Base-by-base conservation (phyloP, 1,140 invertebrate species). In the Helicoverpa armigera region DNA sequence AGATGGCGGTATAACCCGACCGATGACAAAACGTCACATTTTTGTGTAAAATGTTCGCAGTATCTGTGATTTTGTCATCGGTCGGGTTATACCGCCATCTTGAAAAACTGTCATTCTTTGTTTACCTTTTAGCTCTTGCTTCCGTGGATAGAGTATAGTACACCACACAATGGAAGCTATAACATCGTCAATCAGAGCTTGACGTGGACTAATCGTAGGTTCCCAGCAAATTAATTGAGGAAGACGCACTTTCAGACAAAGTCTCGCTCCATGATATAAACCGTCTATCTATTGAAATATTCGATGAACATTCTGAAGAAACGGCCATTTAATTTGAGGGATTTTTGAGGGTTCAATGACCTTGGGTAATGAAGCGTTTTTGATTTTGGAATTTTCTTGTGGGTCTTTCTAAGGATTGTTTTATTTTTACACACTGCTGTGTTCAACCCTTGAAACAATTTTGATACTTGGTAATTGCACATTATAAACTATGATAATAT, bases 131-230 rank as follows among this genome's bases (percentile, higher is more conserved):
- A n/a, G n/a, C n/a, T n/a, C n/a, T n/a, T n/a, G n/a, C n/a, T n/a
- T n/a, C n/a, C n/a, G 18, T 4, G n/a, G n/a, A n/a, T n/a, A n/a
- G n/a, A n/a, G n/a, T n/a, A n/a, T n/a, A 29, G 10, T 48, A 65
- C 31, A 16, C n/a, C 48, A 51, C n/a, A 70, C 35, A 43, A 43
- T 43, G 9, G 5, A 9, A 1, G 35, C 35, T 43, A 43, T 35
- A 70, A 11, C 48, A 70, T 70, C 48, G 48, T 70, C 67, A 23
- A 53, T 58, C 72, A 60, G 31, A 16, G 7, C 29, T 14, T 56
- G 72, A 74, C 72, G 29, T 12, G 43, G 72, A 74, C 54, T 43
- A 74, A 74, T 74, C 31, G 72, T 58, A 29, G 67, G 72, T 74
- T 48, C 29, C 56, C 53, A 58, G 53, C 14, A 48, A 74, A 74